These are phyloP conservation scores for Monomorium pharaonis DNA, from an alignment of 1,140 invertebrate species.

Conservation along the genomic window DNA sequence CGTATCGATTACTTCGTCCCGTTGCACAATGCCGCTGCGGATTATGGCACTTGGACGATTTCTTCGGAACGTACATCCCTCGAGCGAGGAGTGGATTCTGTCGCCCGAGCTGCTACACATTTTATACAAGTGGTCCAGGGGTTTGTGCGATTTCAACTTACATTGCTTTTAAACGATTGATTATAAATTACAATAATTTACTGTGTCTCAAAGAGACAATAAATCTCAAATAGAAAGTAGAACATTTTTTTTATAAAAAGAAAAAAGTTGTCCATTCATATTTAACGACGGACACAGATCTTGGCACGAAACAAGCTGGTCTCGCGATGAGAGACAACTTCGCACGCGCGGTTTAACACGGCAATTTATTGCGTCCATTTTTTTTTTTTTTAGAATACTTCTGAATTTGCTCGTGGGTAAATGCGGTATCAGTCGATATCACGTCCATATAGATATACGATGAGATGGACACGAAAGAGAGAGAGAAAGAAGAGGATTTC, in stretches of 20 bases:
- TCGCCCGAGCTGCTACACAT: neutral
- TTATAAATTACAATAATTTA: neutral
- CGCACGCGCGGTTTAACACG: neutral
- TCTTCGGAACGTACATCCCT: neutral
- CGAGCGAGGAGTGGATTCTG: neutral
- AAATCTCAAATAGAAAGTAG: neutral
- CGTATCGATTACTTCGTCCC: constrained; percentile 57
- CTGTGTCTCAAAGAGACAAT: neutral
- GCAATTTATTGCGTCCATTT: constrained; percentile 6
- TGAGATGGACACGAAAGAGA: constrained; percentile 10
- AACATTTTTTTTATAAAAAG: neutral
- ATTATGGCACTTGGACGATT: constrained; percentile 55
- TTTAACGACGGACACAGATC: neutral
- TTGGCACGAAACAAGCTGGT: neutral
- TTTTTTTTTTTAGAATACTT: constrained; percentile 1
- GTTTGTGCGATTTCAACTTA: neutral
- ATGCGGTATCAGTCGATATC: constrained; percentile 17
- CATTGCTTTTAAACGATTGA: neutral
- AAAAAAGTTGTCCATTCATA: neutral
- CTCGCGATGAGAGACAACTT: neutral
- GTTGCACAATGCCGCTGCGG: constrained; percentile 28
- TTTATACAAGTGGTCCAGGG: neutral
- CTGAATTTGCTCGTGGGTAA: neutral
- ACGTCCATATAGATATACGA: constrained; percentile 13
- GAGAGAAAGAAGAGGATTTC: constrained; percentile 34